A percentile compares a stretch with the other conserved stretches of the same genome.
Evolutionary conservation across 2,797 vertebrate species (phyloP).

Genomic region (Poeciliopsis infans): DNA sequence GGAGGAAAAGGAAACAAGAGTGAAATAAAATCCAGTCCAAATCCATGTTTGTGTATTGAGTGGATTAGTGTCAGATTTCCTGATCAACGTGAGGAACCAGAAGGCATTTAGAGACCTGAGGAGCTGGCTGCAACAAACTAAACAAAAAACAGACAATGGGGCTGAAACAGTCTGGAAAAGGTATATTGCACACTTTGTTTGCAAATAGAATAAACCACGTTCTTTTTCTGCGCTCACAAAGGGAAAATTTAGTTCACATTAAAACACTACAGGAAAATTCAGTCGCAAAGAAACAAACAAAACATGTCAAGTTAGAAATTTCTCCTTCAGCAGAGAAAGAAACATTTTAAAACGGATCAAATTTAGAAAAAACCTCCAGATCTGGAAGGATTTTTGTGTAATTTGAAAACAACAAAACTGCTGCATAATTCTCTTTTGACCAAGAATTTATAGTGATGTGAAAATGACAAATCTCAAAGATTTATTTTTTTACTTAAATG

Average conservation of each 20-base stretch:
- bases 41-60: constrained; percentile 51
- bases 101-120: constrained; percentile 83
- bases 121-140: constrained; percentile 69
- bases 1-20: constrained; percentile 33
- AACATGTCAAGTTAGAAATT: not conserved
- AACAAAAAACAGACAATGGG: constrained; percentile 32
- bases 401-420: not conserved
- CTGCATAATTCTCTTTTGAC: not conserved
- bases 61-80: constrained; percentile 80
- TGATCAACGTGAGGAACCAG: constrained; percentile 75
- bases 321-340: not conserved
- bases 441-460: not conserved
- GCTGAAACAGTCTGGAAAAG: constrained; percentile 76
- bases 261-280: not conserved
- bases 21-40: constrained; percentile 64
- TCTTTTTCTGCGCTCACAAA: not conserved
- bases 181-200: constrained; percentile 80
- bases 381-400: not conserved
- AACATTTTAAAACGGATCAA: not conserved
- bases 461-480: not conserved
- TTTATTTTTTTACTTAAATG: not conserved
- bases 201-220: constrained; percentile 71
- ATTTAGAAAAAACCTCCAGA: not conserved
- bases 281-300: not conserved
- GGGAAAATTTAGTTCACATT: not conserved